Base-by-base conservation (phyloP, 2,888 invertebrate species). In the Diabrotica balteata region DNA sequence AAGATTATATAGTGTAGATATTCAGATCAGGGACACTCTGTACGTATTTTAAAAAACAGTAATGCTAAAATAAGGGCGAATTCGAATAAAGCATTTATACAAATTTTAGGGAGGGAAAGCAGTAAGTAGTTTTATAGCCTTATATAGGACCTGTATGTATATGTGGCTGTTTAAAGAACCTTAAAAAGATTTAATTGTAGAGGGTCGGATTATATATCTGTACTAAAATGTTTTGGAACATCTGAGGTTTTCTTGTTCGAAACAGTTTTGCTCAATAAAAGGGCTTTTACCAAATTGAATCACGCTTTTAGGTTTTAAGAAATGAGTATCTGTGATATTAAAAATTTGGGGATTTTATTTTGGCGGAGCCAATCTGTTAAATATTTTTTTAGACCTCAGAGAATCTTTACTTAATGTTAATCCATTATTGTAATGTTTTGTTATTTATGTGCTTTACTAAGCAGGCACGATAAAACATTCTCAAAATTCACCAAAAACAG, bases 111-210 rank as follows among this genome's bases (percentile, higher is more conserved):
- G 49, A 44, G 46, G 22, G 52, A 53, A 53, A 10, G 32, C 53
- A 53, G 61, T 54, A 43, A 62, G 61, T 62, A 62, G 61, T 62
- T 62, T 62, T 62, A 62, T 43, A 51, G 47, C 43, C n/a, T 42
- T 51, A 47, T 49, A 62, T 62, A 49, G 62, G 54, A 47, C 42
- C 43, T 59, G 44, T 63, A 63, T 62, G 50, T 63, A 58, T 64
- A 51, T 68, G 68, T 59, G 68, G 49, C 52, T 50, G 68, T 54
- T 68, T 68, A 54, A 68, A 64, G 68, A 51, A 59, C 64, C 57
- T 60, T 68, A 64, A 68, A 68, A 68, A 68, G 68, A 64, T 68
- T 63, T 64, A 68, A 68, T 68, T 64, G 64, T 46, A 47, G 50
- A 32, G 64, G 64, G 64, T 54, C 47, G 62, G 62, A 62, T 62